Percentiles rank a stretch among this genome's conserved stretches.
Conservation (phyloP, 2,113 vertebrate species). For the Trichomycterus rosablanca region DNA sequence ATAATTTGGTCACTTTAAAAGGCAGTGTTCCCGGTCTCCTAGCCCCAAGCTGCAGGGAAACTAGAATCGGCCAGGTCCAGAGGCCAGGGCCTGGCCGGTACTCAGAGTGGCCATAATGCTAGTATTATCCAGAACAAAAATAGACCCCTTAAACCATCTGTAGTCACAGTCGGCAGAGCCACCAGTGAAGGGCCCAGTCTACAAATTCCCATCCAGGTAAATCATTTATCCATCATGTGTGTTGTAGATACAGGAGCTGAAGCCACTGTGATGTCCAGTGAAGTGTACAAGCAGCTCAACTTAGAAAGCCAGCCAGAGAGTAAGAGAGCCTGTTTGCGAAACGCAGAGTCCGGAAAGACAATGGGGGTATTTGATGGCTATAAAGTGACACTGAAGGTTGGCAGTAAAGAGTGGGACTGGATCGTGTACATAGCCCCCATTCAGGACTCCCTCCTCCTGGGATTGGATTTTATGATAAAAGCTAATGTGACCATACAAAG, state of each 20-base stretch:
- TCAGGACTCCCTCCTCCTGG: constrained; percentile 31
- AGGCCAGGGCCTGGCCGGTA: too few relatives aligned
- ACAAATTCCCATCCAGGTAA: background rate
- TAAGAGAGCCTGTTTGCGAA: background rate
- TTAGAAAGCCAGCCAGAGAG: background rate
- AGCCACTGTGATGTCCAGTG: background rate
- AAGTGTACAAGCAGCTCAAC: background rate
- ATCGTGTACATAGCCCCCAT: constrained; percentile 27
- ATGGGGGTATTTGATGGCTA: too few relatives aligned
- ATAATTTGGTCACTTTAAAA: too few relatives aligned
- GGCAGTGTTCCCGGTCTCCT: too few relatives aligned
- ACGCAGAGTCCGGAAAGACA: background rate
- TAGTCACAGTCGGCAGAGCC: background rate
- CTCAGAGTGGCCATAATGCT: too few relatives aligned
- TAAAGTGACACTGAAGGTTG: too few relatives aligned
- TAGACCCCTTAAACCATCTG: too few relatives aligned
- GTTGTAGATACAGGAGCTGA: background rate
- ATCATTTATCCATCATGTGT: background rate
- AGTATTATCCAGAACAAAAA: too few relatives aligned
- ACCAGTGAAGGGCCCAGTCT: background rate
- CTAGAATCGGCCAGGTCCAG: too few relatives aligned
- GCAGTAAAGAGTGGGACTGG: constrained; percentile 3
- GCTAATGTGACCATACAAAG: constrained; percentile 13
- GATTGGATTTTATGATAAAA: constrained; percentile 19
- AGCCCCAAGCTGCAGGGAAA: too few relatives aligned